phyloP scores from a whole-genome alignment of 2,888 invertebrate genomes.

The Serripes groenlandicus region DNA sequence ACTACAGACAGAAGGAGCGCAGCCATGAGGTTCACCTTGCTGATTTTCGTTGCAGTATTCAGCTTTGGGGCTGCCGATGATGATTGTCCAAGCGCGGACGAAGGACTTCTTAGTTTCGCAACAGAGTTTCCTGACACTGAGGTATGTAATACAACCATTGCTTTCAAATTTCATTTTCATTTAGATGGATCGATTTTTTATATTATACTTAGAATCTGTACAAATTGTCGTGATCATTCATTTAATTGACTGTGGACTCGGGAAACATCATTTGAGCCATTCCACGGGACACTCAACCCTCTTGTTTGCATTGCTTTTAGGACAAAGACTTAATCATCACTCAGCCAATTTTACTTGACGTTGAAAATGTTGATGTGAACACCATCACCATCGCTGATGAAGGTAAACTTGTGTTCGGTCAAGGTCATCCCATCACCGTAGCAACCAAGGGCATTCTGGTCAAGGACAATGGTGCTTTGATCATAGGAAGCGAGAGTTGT shows the following conservation, averaged over 20 bases:
- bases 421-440: slow-evolving; percentile 25
- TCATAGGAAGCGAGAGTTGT: slow-evolving; percentile 47
- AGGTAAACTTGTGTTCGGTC: slow-evolving; percentile 43
- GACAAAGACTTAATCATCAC: slow-evolving; percentile 15
- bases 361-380: slow-evolving; percentile 29
- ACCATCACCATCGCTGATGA: slow-evolving; percentile 29
- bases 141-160: not conserved
- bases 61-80: not conserved
- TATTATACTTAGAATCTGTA: not conserved
- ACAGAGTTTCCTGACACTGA: not conserved
- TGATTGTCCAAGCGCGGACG: not conserved
- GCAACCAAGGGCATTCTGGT: slow-evolving; percentile 36
- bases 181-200: not conserved
- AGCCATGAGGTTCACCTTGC: not conserved
- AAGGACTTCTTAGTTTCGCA: not conserved
- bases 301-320: not conserved
- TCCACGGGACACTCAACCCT: not conserved
- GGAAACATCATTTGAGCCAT: too few relatives aligned
- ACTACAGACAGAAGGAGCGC: not conserved
- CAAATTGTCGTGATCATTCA: not conserved
- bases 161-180: too few relatives aligned
- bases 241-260: not conserved
- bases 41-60: not conserved
- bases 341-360: slow-evolving; percentile 25
- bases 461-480: slow-evolving; percentile 28